phyloP scores from a whole-genome alignment of 2,888 invertebrate species.

The Tholera decimalis region DNA sequence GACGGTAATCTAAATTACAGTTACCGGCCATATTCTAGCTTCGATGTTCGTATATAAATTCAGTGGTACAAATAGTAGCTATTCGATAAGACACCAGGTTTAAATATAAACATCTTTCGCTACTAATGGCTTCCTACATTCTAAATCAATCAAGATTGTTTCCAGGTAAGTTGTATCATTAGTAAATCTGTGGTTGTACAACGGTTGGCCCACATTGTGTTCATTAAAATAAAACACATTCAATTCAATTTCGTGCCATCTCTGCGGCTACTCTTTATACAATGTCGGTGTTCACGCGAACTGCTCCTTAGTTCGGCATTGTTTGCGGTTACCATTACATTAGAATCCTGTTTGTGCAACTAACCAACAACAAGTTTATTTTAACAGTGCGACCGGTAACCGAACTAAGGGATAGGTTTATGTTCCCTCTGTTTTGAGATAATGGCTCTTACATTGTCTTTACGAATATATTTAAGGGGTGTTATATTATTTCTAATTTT shows the following conservation, averaged over 20 bases:
- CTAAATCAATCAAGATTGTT: slow-evolving; percentile 80
- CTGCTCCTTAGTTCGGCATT: slow-evolving; percentile 74
- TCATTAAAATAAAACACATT: slow-evolving; percentile 85
- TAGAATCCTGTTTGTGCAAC: slow-evolving; percentile 60
- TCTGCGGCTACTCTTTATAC: slow-evolving; percentile 82
- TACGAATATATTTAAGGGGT: not conserved
- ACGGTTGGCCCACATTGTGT: slow-evolving; percentile 82
- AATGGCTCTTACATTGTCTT: slow-evolving; percentile 19
- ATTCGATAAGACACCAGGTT: slow-evolving; percentile 44
- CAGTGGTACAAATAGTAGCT: slow-evolving; percentile 41
- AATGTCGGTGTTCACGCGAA: slow-evolving; percentile 85
- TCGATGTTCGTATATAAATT: slow-evolving; percentile 49
- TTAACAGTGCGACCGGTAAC: slow-evolving; percentile 46
- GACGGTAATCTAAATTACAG: slow-evolving; percentile 72
- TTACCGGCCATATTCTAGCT: slow-evolving; percentile 66
- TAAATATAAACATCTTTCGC: slow-evolving; percentile 62
- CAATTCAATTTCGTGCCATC: slow-evolving; percentile 83
- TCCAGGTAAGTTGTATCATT: slow-evolving; percentile 78
- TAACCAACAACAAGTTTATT: slow-evolving; percentile 60
- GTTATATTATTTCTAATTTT: not conserved
- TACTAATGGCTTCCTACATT: slow-evolving; percentile 76
- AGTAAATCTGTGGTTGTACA: slow-evolving; percentile 72
- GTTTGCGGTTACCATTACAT: slow-evolving; percentile 61
- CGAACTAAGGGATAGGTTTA: slow-evolving; percentile 25
- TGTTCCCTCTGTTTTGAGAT: slow-evolving; percentile 10